phyloP scores from a whole-genome alignment of 2,888 invertebrate species.

The Erpobdella octoculata region DNA sequence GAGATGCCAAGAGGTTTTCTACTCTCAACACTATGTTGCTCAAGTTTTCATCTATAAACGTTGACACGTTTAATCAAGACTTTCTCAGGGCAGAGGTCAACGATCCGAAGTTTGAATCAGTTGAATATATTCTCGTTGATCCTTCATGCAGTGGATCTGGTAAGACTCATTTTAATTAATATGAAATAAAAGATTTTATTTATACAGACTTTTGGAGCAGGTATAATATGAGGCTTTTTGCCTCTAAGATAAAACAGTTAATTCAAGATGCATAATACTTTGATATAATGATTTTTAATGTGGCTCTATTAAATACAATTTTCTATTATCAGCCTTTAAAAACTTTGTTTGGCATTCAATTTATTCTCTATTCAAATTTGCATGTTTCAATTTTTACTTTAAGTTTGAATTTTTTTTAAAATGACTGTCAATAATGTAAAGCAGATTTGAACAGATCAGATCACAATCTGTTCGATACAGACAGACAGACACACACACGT shows the following conservation, averaged over 20 bases:
- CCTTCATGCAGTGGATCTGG: conserved; percentile 94
- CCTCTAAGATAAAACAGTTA: neutral
- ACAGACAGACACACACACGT: no score
- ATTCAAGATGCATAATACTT: neutral
- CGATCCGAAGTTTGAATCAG: conserved; percentile 52
- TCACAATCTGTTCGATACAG: no score
- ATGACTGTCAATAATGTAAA: no score
- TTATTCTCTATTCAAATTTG: no score
- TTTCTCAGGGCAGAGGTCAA: conserved; percentile 62
- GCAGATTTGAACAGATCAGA: no score
- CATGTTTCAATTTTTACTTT: no score
- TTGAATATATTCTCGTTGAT: conserved; percentile 86
- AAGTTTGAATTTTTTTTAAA: no score
- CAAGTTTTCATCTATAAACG: conserved; percentile 62
- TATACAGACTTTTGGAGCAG: neutral
- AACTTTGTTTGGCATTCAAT: no score
- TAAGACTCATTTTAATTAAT: conserved; percentile 39
- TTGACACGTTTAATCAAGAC: conserved; percentile 64
- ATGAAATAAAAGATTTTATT: conserved; percentile 49
- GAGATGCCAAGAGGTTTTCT: conserved; percentile 53
- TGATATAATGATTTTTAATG: neutral
- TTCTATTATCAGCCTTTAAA: no score
- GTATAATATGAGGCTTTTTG: neutral
- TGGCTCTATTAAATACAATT: neutral
- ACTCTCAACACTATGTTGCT: conserved; percentile 41